Base-by-base conservation (phyloP, 1,140 invertebrate species). In the Vollenhovia emeryi region DNA sequence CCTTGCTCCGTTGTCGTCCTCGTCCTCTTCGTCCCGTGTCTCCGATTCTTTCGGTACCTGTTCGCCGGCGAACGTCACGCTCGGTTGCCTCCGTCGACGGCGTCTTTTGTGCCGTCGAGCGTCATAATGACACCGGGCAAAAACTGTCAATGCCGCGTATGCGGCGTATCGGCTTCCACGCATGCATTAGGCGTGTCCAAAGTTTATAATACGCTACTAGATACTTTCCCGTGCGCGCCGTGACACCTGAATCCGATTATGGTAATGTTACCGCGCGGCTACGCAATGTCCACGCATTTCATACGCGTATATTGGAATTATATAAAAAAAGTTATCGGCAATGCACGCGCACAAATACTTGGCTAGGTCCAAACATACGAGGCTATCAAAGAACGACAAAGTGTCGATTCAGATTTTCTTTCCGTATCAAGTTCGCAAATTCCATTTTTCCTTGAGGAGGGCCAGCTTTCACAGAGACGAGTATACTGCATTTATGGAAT, bases 61-160 rank as follows among this genome's bases (percentile, higher is more conserved):
- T 90, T 88, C 84, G 64, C 86, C 84, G 84, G 74, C 69, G 57
- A 66, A 78, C 75, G 84, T 89, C 60, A 89, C 90, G 87, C 86
- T 90, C 88, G 85, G 73, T 57, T 91, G 89, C 24, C 15, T 78
- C n/a, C 68, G 89, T 85, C 89, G 89, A 91, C 86, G 88, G 90
- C 89, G 66, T 89, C 91, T 91, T 92, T 92, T 92, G 91, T 92
- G 89, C 90, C 89, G 80, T 92, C 86, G 83, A 73, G 86, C 75
- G 85, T 91, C 91, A 90, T 92, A 91, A 92, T 92, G 91, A 92
- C 91, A 91, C 73, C 69, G 13, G 69, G 60, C 85, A 91, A 91
- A 91, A 92, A 91, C 91, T 89, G 91, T 90, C 91, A 89, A 91
- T 92, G 85, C 83, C 82, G 60, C 43, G 21, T 66, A 64, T 33